phyloP scores from a whole-genome alignment of 1,140 invertebrate species.

The Muscidifurax raptorellus region DNA sequence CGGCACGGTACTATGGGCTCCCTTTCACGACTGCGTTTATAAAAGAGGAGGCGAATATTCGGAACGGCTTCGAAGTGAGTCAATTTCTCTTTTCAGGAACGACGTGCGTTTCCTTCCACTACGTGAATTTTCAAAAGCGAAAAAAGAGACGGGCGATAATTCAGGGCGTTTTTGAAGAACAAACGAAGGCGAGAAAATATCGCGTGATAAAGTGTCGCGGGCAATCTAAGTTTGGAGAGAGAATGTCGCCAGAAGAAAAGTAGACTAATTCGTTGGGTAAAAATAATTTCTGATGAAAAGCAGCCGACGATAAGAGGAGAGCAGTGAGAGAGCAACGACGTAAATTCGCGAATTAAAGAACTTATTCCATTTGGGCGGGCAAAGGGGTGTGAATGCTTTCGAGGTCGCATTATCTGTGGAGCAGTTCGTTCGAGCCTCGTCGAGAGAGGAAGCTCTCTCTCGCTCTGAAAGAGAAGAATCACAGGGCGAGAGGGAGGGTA shows the following conservation, averaged over 20 bases:
- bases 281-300: constrained; percentile 50
- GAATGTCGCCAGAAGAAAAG: constrained; percentile 28
- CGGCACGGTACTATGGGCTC: constrained; percentile 21
- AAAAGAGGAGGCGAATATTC: neutral
- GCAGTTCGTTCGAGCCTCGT: constrained; percentile 46
- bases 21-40: constrained; percentile 1
- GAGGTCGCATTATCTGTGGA: constrained; percentile 73
- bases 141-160: neutral
- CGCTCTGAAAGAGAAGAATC: constrained; percentile 54
- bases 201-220: constrained; percentile 18
- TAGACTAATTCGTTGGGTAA: constrained; percentile 33
- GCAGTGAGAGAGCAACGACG: constrained; percentile 52
- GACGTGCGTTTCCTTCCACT: neutral
- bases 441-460: constrained; percentile 39
- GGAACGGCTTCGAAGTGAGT: neutral
- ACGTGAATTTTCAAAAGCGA: neutral
- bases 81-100: neutral
- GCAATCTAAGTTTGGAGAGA: constrained; percentile 51
- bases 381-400: constrained; percentile 76
- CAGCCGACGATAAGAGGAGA: constrained; percentile 42
- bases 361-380: constrained; percentile 76
- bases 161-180: constrained; percentile 3
- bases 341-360: constrained; percentile 77
- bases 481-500: constrained; percentile 42
- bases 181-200: constrained; percentile 15